Evolutionary conservation across 1,140 invertebrate genomes (phyloP), one percentile per base, ranked within the genome.

Genomic region (Pentalonia nigronervosa): DNA sequence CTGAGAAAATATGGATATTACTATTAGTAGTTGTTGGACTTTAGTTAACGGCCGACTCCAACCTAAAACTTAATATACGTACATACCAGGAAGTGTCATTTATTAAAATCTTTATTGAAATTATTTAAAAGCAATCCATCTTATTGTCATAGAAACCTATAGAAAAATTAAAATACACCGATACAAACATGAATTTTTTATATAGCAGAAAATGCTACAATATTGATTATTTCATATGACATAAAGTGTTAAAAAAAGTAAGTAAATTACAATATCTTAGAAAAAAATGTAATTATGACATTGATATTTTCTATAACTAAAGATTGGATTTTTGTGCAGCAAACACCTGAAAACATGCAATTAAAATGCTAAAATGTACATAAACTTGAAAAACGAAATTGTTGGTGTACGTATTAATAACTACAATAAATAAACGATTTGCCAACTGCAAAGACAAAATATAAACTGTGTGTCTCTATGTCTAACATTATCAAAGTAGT

Each of bases 101-200:
- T 47, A 90, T 90, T 67, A 90, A 90, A 90, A 90, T 90, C 56
- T 7, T 90, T 90, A 60, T 90, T 67, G 89, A 41, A 45, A 90
- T 17, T 45, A 36, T n/a, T 23, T 67, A 67, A 45, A 90, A 17
- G 89, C 25, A 60, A 90, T 90, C 89, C 56, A 90, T 90, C 89
- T 90, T 90, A 53, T 90, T 36, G 36, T 36, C 23, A 47, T 7
- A 23, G 11, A 90, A 60, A 60, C 11, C 25, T 53, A 34, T 30
- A 14, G 6, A 36, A 47, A 60, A 90, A 56, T 67, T 60, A 90
- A 67, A 41, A 90, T 41, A 30, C 14, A 25, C 87, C 21, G 8
- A 89, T 11, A 36, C 34, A n/a, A 53, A n/a, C 87, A 89, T 11
- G 21, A 36, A 89, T 89, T 89, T 36, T 3, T 20, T 25, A 9